Conservation (phyloP, 2,797 vertebrate genomes). For the Melanotaenia nigrans region DNA sequence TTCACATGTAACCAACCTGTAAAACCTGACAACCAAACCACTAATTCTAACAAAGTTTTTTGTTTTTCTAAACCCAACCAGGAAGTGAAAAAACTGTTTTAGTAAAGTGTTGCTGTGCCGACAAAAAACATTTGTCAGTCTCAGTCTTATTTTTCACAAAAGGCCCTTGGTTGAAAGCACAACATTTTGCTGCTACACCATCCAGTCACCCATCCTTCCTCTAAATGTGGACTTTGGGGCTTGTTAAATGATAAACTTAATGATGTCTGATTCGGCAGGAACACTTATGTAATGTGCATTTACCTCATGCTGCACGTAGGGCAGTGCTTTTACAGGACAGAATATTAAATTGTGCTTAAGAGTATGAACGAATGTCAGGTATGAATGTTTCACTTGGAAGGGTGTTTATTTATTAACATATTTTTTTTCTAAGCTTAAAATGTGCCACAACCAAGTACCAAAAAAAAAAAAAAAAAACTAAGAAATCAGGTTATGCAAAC, state of each 20-base stretch:
- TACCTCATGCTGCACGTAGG: neutral
- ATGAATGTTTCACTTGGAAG: too few species aligned
- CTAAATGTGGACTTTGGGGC: neutral
- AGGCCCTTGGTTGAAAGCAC: too few species aligned
- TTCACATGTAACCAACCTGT: too few species aligned
- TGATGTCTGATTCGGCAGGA: neutral
- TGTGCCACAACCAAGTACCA: too few species aligned
- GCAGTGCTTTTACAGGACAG: neutral
- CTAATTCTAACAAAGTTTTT: too few species aligned
- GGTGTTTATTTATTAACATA: too few species aligned
- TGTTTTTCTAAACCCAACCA: neutral
- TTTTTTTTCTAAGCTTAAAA: too few species aligned
- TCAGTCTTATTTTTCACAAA: neutral
- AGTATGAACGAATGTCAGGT: too few species aligned
- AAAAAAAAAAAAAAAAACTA: neutral
- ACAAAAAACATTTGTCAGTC: neutral
- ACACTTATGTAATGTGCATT: neutral
- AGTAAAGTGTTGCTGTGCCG: too few species aligned
- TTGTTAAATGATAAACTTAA: constrained; percentile 1
- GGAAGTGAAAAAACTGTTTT: neutral
- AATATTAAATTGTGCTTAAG: neutral
- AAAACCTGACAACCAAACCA: too few species aligned
- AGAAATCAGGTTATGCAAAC: neutral
- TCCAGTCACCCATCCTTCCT: neutral
- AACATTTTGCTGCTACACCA: neutral